A percentile compares a stretch with the other conserved stretches of the same genome.
These are phyloP conservation scores for Balaenoptera acutorostrata DNA, from an alignment of 2,113 vertebrate species.

Conservation along the genomic window DNA sequence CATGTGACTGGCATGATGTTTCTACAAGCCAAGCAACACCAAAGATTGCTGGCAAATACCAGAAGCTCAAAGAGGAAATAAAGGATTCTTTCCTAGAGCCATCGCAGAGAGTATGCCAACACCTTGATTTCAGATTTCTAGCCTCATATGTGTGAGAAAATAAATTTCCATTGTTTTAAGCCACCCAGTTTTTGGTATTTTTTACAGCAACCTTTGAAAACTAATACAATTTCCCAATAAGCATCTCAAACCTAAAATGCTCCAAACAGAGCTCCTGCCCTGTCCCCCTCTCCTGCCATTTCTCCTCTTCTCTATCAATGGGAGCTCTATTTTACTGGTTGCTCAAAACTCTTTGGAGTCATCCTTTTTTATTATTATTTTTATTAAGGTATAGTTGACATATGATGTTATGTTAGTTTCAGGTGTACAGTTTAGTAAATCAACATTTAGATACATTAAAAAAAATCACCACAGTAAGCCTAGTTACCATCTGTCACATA, in stretches of 20 bases:
- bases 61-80: neutral
- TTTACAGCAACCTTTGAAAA: neutral
- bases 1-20: neutral
- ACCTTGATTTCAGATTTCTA: neutral
- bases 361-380: neutral
- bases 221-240: neutral
- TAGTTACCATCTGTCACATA: neutral
- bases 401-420: neutral
- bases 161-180: neutral
- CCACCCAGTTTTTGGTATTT: neutral
- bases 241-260: neutral
- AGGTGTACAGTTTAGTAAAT: neutral
- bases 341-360: neutral
- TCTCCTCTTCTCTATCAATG: neutral
- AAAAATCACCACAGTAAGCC: neutral
- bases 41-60: neutral
- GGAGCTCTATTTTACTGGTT: neutral
- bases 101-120: neutral
- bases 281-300: fast-evolving
- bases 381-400: neutral
- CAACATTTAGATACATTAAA: neutral
- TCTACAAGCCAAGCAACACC: neutral
- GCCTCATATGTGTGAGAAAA: neutral
- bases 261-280: neutral
- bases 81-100: neutral